Conservation (phyloP, 2,888 invertebrate species). For the Hofmannophila pseudospretella region DNA sequence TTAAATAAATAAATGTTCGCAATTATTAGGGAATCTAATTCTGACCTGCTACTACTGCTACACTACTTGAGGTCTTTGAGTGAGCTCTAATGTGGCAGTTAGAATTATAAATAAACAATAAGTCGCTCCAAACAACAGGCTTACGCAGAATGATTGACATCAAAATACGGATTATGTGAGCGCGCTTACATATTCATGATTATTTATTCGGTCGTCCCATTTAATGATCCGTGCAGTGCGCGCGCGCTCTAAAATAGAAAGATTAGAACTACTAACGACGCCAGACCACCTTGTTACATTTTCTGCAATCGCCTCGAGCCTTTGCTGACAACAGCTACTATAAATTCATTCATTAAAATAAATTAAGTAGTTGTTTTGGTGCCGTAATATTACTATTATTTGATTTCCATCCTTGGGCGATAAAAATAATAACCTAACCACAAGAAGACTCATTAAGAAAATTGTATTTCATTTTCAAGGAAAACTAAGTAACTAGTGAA, state of each 20-base stretch:
- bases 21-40: too few relatives aligned
- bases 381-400: too few relatives aligned
- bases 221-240: slow-evolving; percentile 31
- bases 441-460: too few relatives aligned
- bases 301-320: slow-evolving; percentile 18
- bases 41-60: too few relatives aligned
- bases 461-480: background rate
- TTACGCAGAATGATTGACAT: slow-evolving; percentile 42
- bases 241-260: slow-evolving; percentile 43
- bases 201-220: slow-evolving; percentile 42
- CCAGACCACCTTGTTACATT: slow-evolving; percentile 50
- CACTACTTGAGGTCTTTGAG: too few relatives aligned
- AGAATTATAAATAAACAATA: too few relatives aligned
- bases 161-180: slow-evolving; percentile 38
- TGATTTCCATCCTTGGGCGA: too few relatives aligned
- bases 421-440: too few relatives aligned
- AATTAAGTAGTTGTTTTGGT: too few relatives aligned
- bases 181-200: slow-evolving; percentile 37
- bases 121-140: slow-evolving; percentile 12
- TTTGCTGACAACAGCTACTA: background rate
- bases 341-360: background rate
- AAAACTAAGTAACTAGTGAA: background rate
- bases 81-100: too few relatives aligned
- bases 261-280: slow-evolving; percentile 32
- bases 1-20: too few relatives aligned